Evolutionary conservation across 2,113 vertebrate genomes (phyloP).

Genomic region (Coptodon bakossiorum): DNA sequence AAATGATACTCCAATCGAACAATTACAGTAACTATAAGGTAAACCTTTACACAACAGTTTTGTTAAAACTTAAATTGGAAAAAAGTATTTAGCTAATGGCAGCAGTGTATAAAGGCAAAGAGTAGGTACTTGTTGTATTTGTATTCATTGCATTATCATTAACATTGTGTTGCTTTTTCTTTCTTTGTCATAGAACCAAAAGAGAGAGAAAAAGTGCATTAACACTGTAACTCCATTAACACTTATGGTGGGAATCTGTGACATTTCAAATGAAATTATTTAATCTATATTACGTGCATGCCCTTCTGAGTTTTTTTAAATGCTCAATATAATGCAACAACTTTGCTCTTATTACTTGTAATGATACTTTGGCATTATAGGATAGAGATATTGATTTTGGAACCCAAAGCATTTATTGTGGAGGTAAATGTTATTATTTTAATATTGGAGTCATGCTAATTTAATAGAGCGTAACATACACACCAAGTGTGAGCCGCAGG

Average conservation of each 20-base stretch:
- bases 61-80: not conserved
- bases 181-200: constrained; percentile 19
- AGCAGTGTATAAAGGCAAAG: not conserved
- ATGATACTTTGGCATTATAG: constrained; percentile 74
- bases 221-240: constrained; percentile 65
- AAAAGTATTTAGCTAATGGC: constrained; percentile 13
- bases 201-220: constrained; percentile 42
- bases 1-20: constrained; percentile 3
- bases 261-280: constrained; percentile 77
- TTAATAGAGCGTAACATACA: constrained; percentile 70
- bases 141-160: constrained; percentile 1
- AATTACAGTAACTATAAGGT: constrained; percentile 12
- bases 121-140: not conserved
- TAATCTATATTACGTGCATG: constrained; percentile 68
- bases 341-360: constrained; percentile 74
- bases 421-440: constrained; percentile 79
- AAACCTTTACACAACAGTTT: constrained; percentile 4
- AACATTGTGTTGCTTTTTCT: constrained; percentile 7
- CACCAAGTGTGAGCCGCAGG: constrained; percentile 59
- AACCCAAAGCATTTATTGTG: constrained; percentile 70
- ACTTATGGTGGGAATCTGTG: constrained; percentile 69
- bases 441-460: constrained; percentile 74
- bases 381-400: constrained; percentile 71
- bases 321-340: constrained; percentile 69
- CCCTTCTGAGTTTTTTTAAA: constrained; percentile 59